Conservation (phyloP, 2,888 invertebrate species). For the Stegana nigrithorax region DNA sequence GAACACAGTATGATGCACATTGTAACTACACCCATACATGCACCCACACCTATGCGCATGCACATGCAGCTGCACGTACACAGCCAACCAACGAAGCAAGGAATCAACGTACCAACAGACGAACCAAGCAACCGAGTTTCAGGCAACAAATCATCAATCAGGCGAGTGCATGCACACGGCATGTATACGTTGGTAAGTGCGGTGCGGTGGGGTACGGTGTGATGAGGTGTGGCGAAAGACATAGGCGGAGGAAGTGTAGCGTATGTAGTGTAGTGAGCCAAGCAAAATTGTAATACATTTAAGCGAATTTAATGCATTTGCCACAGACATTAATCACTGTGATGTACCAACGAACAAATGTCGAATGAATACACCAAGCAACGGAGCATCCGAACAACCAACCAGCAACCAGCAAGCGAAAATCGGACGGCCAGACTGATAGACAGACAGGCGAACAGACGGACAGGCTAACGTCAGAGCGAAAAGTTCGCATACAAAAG, state of each 20-base stretch:
- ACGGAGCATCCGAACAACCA: no score
- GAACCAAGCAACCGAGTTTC: not conserved
- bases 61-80: not conserved
- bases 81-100: not conserved
- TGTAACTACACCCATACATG: not conserved
- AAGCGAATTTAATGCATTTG: constrained; percentile 69
- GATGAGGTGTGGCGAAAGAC: not conserved
- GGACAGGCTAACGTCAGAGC: no score
- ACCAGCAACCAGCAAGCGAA: constrained; percentile 23
- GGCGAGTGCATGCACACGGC: constrained; percentile 11
- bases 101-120: not conserved
- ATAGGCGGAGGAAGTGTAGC: not conserved
- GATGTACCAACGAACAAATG: constrained; percentile 62
- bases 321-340: constrained; percentile 68
- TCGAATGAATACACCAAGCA: no score
- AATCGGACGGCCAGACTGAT: no score
- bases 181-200: no score
- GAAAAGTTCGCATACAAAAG: no score
- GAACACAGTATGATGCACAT: no score
- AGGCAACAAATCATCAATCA: constrained; percentile 17
- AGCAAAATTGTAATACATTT: constrained; percentile 68
- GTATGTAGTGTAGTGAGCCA: constrained; percentile 35
- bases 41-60: not conserved
- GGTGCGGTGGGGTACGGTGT: not conserved
- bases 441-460: no score